phyloP scores from a whole-genome alignment of 2,797 vertebrate species.

The Helarctos malayanus region DNA sequence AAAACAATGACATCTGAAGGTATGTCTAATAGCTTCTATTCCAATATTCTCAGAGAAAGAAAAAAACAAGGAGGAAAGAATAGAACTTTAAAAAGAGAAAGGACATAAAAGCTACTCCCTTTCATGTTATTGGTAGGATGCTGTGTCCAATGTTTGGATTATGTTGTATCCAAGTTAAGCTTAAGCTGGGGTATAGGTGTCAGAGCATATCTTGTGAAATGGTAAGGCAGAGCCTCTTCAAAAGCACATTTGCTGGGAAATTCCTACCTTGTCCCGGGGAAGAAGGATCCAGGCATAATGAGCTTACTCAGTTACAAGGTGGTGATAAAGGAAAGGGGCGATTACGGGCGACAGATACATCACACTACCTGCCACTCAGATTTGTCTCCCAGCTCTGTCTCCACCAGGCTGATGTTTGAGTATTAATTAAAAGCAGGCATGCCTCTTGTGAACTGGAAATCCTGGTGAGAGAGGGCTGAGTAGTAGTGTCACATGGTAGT shows the following conservation, averaged over 20 bases:
- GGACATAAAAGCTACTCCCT: constrained; percentile 8
- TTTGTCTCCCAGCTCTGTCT: background rate
- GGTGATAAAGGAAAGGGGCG: background rate
- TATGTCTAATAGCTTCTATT: background rate
- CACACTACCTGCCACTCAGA: background rate
- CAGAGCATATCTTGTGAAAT: constrained; percentile 26
- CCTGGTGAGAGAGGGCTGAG: background rate
- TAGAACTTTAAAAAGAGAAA: background rate
- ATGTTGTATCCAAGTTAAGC: background rate
- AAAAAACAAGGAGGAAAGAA: constrained; percentile 46
- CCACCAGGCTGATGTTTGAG: background rate
- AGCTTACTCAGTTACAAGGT: constrained; percentile 13
- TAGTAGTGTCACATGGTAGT: background rate
- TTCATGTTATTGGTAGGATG: background rate
- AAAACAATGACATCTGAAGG: constrained; percentile 36
- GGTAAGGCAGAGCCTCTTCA: background rate
- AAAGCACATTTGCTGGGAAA: constrained; percentile 9
- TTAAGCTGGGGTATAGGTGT: background rate
- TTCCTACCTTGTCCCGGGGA: background rate
- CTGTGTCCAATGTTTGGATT: constrained; percentile 9
- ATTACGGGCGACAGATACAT: background rate
- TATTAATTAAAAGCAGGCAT: constrained; percentile 15
- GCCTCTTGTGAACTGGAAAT: background rate
- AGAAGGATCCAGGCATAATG: background rate
- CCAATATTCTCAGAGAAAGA: background rate